phyloP scores from a whole-genome alignment of 2,113 vertebrate genomes.

The Salvelinus fontinalis region DNA sequence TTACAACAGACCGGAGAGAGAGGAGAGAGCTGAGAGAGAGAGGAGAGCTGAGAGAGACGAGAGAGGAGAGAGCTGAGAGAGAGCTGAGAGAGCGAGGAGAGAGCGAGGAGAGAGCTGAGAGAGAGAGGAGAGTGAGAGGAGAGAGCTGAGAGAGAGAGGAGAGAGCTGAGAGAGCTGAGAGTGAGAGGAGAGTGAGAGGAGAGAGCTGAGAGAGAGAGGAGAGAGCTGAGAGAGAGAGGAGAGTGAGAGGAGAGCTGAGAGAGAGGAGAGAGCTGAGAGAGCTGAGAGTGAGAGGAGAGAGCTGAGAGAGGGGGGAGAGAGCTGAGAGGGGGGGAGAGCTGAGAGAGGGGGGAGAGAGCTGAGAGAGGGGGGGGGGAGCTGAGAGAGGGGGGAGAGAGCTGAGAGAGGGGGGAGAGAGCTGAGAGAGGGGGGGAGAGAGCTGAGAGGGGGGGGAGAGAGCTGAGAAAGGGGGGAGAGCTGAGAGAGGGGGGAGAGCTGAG shows the following conservation, averaged over 20 bases:
- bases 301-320: slow-evolving; percentile 9
- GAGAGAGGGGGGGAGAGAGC: too few relatives aligned
- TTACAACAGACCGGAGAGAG: background rate
- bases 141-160: background rate
- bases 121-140: slow-evolving; percentile 1
- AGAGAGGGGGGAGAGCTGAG: too few relatives aligned
- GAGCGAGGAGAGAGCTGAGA: slow-evolving; percentile 12
- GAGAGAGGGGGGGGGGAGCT: background rate
- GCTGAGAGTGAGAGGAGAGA: slow-evolving; percentile 5
- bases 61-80: too few relatives aligned
- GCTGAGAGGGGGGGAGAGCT: slow-evolving; percentile 3
- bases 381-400: too few relatives aligned
- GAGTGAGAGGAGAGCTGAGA: slow-evolving; percentile 6
- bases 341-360: background rate
- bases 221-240: background rate
- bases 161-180: background rate
- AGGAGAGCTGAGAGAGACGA: background rate
- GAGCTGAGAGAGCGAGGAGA: background rate
- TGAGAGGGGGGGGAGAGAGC: slow-evolving; percentile 2
- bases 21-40: background rate
- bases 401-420: too few relatives aligned
- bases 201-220: too few relatives aligned
- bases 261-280: slow-evolving; percentile 2
- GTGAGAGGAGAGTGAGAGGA: too few relatives aligned
- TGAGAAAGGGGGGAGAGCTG: slow-evolving; percentile 10